Base-by-base conservation (phyloP, 2,113 vertebrate genomes). In the Gavia stellata region DNA sequence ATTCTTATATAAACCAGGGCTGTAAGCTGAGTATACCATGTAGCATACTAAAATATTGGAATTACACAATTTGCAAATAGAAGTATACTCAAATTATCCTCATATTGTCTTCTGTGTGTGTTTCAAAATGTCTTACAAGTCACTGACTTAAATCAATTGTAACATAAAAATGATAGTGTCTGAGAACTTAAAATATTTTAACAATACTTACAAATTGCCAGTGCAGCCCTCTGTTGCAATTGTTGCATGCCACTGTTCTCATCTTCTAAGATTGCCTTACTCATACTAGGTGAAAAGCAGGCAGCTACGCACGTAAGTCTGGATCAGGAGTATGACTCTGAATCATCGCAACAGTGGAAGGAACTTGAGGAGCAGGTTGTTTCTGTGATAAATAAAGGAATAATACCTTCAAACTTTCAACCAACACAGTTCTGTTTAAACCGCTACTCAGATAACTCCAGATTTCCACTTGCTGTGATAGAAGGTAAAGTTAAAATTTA, bases 261-360 rank as follows among this genome's bases (percentile, higher is more conserved):
- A 0, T 38, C 14, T 83, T 47, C 52, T 92, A 42, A 92, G 55
- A 55, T 4, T 58, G 18, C 19, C 19, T 91, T 81, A 78, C 33
- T 97, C 17, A 1, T 80, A 34, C 13, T 90, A 99, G 99, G 99
- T 61, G 99, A 99, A 93, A 99, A 99, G 93, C 99, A 99, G 95
- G 99, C 99, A 45, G 99, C 99, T 62, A 99, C 99, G 0, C 99
- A 99, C 0, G 95, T 99, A 26, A 99, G 99, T 74, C 97, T 99
- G 94, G 99, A 99, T 96, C 99, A 99, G 95, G 99, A 99, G 88
- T 99, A 99, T 92, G 99, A 99, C 90, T 98, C 95, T 1, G 99
- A 99, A 23, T 98, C 98, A n/a, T 99, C 99, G 12, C 98, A 98
- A 15, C 98, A 99, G 86, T 99, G 99, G 99, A 98, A 97, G 79